Conservation (phyloP, 1,140 invertebrate genomes). For the Diuraphis noxia region DNA sequence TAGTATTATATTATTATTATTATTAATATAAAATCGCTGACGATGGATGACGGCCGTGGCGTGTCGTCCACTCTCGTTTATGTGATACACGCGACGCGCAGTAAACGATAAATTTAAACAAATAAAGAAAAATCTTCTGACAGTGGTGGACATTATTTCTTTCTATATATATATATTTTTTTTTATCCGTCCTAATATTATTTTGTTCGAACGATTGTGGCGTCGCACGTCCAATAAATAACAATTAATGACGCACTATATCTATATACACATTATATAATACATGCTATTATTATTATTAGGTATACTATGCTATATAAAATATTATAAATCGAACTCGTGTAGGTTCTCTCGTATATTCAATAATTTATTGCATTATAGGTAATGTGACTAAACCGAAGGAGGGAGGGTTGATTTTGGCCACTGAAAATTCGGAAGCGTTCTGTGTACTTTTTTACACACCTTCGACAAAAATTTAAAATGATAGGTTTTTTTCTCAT, state of each 20-base stretch:
- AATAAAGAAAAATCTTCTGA: background rate
- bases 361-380: background rate
- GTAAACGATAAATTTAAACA: background rate
- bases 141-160: background rate
- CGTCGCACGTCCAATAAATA: background rate
- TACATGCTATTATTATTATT: background rate
- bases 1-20: no score
- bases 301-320: no score
- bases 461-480: background rate
- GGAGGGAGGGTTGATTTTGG: background rate
- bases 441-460: background rate
- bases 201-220: background rate
- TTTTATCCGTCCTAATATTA: background rate
- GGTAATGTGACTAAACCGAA: background rate
- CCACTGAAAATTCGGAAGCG: background rate
- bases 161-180: no score
- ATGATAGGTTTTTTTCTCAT: background rate
- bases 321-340: background rate
- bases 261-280: background rate
- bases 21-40: background rate
- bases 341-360: background rate
- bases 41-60: background rate
- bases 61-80: background rate
- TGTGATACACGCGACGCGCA: background rate
- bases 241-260: background rate